Evolutionary conservation across 2,113 vertebrate species (phyloP).

Genomic region (Centropristis striata): DNA sequence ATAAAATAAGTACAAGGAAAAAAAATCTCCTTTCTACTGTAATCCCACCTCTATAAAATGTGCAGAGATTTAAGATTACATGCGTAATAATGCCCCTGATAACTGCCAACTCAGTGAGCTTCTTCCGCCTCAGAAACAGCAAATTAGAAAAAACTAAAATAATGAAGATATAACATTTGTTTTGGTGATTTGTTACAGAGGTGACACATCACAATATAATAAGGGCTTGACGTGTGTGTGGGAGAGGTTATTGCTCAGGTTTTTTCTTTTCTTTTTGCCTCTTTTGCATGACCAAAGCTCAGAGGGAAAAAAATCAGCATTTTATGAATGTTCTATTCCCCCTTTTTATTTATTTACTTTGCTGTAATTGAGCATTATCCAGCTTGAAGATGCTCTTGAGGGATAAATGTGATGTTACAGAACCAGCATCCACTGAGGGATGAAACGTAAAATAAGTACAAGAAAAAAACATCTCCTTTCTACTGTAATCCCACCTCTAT

Average conservation of each 20-base stretch:
- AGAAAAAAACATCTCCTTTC: not conserved
- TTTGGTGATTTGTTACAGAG: too few species aligned
- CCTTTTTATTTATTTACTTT: not conserved
- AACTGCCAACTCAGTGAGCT: too few species aligned
- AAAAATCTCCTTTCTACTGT: not conserved
- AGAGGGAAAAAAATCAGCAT: not conserved
- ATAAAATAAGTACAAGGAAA: not conserved
- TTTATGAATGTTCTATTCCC: not conserved
- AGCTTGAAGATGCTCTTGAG: not conserved
- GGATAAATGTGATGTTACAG: not conserved
- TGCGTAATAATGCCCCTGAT: too few species aligned
- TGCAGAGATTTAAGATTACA: too few species aligned
- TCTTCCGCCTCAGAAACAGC: too few species aligned
- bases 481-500: not conserved
- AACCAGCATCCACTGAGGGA: not conserved
- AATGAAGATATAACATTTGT: too few species aligned
- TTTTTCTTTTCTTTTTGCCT: too few species aligned
- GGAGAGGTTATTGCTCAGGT: too few species aligned
- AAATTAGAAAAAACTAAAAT: too few species aligned
- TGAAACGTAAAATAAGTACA: not conserved
- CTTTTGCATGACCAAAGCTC: too few species aligned
- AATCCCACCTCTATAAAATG: constrained; percentile 2
- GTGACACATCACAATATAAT: constrained; percentile 44
- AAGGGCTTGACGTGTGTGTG: constrained; percentile 26
- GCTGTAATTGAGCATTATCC: not conserved